Evolutionary conservation across 1,140 invertebrate genomes (phyloP), one percentile per base, ranked within the genome.

Genomic region (Diuraphis noxia): DNA sequence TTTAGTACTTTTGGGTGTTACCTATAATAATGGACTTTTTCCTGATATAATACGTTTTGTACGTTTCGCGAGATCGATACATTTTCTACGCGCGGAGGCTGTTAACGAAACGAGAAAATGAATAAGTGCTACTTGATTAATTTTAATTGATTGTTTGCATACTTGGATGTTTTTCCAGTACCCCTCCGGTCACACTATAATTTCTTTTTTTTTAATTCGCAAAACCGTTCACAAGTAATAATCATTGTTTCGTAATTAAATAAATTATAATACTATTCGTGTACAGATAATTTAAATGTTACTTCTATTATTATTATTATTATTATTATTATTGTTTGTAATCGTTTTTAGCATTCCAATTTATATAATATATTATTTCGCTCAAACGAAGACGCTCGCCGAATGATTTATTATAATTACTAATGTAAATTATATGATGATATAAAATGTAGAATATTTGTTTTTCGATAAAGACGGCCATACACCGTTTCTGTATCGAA

Each of bases 71-170:
- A 30, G 82, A 43, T 84, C 82, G 30, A 84, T 84, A 34, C 40
- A 19, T 84, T 84, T 84, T n/a, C 13, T 34, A 84, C 43, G 84
- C 19, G 81, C 25, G 21, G 25, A 41, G 84, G 84, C n/a, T 49
- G 41, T 86, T 86, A 49, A 49, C 36, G 19, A 49, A 86, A 86
- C 43, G 43, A 86, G 84, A 86, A 86, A 49, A 86, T 19, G 82
- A 84, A n/a, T n/a, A n/a, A 84, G 41, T n/a, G 84, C 43, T 36
- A 49, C 19, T 86, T 36, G 43, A 86, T 86, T 86, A 49, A 49
- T 86, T 86, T 86, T 86, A 86, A 86, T 86, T 49, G 84, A 86
- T 86, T 49, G 82, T 82, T 82, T 82, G 25, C 81, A 82, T 38
- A 82, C 25, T 82, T 38, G 38, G 81, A 41, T 79, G 72, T 79